Evolutionary conservation across 2,113 vertebrate species (phyloP), one percentile per base, ranked within the genome.

Genomic region (Cololabis saira): DNA sequence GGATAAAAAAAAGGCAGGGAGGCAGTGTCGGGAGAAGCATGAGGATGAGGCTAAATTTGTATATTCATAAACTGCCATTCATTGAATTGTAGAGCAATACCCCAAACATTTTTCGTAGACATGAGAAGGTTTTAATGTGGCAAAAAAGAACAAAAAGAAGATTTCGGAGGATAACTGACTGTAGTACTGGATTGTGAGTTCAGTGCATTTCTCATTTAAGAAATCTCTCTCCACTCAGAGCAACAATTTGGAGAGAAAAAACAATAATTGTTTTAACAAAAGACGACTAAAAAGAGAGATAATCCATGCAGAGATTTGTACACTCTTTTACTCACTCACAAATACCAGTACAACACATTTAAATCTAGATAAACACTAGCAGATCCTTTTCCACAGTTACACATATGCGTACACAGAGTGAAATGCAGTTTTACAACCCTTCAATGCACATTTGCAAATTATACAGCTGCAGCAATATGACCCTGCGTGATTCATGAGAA

Each of bases 401-500:
- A 71, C n/a, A 61, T 62, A 33, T 30, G 53, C 49, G 67, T 22
- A 13, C 47, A 21, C 17, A 73, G 4, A 41, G n/a, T 53, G 42
- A 58, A 27, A 51, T 43, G 6, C 12, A n/a, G 37, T 64, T 72
- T 33, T 37, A 44, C 24, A 64, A 33, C 22, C 21, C 9, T 55
- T 37, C 43, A 18, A 40, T 12, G 58, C 41, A 27, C 44, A 50
- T 50, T 49, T 57, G 12, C 15, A 51, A 50, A 44, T 51, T 33
- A 37, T 37, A n/a, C 18, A 27, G 40, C 69, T 51, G 33, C 13
- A 42, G 56, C 17, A 22, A 53, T 16, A 10, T 17, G 13, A 18
- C n/a, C 30, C 17, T 37, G 52, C 41, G 33, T 61, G 22, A 63
- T 62, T 62, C 17, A 22, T 21, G 16, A 40, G 43, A 64, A 63